Base-by-base conservation (phyloP, 2,888 invertebrate species). In the Gastracanthus pulcherrimus region DNA sequence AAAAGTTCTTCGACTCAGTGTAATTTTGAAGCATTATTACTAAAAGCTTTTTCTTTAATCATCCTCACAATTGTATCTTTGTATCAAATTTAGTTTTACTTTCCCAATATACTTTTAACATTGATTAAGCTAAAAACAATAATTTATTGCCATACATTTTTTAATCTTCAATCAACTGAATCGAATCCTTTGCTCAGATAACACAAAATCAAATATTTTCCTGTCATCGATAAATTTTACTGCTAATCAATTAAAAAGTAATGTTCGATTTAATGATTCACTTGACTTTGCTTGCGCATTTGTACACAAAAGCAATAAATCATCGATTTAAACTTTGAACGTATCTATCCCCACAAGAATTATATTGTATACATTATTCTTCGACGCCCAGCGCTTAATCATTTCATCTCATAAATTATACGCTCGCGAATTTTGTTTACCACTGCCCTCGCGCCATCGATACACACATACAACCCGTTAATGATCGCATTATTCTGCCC, bases 351-450 rank as follows among this genome's bases (percentile, higher is more conserved):
- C 26, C 45, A 13, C 41, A 41, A 51, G 72, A 80, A 76, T 76
- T 55, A 58, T 67, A 69, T n/a, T n/a, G 55, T 29, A 19, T 19
- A 66, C 29, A 60, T 81, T 72, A 77, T 60, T 67, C 81, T 66
- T 72, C 66, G 58, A 36, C 55, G 31, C 34, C 74, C n/a, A 34
- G 41, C 41, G 69, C 70, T 81, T 77, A 74, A 81, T 81, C 74
- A 81, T 81, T 77, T 77, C 38, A 29, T 74, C 55, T 78, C 60
- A 51, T 81, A 77, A 81, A 81, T 81, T 67, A 70, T 45, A 55
- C 55, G 55, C 60, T n/a, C 62, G 23, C 19, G 19, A 58, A 62
- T 67, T 76, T 77, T 26, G 69, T 70, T 80, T 66, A 55, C 62
- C n/a, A n/a, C n/a, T n/a, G n/a, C n/a, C n/a, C 19, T 23, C 36